phyloP scores from a whole-genome alignment of 1,140 invertebrate species.

The Physella acuta region DNA sequence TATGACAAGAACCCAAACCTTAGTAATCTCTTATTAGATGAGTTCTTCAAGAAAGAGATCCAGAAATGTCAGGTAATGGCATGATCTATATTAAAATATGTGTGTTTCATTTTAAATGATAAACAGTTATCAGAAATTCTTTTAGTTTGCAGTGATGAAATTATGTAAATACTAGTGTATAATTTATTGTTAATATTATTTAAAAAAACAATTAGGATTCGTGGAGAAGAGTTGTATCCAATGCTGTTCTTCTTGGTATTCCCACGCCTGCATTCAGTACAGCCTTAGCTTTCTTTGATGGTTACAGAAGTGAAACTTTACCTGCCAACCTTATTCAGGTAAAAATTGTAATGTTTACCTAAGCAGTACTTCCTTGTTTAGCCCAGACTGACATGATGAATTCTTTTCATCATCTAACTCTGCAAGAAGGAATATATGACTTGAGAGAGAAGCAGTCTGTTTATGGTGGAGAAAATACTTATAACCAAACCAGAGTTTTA shows the following conservation, averaged over 20 bases:
- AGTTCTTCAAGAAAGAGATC: slow-evolving; percentile 90
- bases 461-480: no score
- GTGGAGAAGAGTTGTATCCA: slow-evolving; percentile 65
- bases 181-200: neutral
- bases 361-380: neutral
- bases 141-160: neutral
- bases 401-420: neutral
- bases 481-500: no score
- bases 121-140: no score
- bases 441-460: neutral
- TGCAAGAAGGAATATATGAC: neutral
- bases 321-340: slow-evolving; percentile 92
- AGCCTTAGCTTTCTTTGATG: slow-evolving; percentile 96
- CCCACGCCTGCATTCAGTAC: slow-evolving; percentile 90
- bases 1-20: slow-evolving; percentile 90
- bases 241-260: slow-evolving; percentile 74
- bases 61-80: slow-evolving; percentile 74
- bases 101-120: no score
- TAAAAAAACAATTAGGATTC: slow-evolving; percentile 54
- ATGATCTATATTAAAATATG: no score
- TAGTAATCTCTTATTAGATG: slow-evolving; percentile 88
- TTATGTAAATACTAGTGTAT: neutral
- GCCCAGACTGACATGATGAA: neutral
- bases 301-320: slow-evolving; percentile 78
- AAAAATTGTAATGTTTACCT: no score